A percentile compares a stretch with the other conserved stretches of the same genome.
These are phyloP conservation scores for Myanophis thanlyinensis DNA, from an alignment of 2,113 vertebrate species.

Conservation along the genomic window DNA sequence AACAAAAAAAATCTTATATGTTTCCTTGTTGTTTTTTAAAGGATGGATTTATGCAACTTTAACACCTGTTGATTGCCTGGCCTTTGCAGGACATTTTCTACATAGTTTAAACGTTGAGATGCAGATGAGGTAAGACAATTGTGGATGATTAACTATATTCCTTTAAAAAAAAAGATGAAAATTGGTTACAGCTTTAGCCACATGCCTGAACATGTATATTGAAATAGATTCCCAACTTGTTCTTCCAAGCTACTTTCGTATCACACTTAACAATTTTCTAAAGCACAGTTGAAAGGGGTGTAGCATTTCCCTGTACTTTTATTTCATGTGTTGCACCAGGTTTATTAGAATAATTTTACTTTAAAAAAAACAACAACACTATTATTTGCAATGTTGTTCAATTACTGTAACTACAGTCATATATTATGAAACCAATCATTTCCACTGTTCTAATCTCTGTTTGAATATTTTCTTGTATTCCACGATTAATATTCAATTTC, in stretches of 20 bases:
- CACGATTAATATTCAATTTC: neutral
- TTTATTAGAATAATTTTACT: neutral
- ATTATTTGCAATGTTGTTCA: neutral
- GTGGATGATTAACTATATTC: neutral
- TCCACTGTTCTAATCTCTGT: neutral
- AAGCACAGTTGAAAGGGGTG: neutral
- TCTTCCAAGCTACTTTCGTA: neutral
- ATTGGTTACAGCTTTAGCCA: neutral
- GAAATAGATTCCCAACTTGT: neutral
- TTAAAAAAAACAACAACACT: neutral
- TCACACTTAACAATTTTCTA: neutral
- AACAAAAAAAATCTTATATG: neutral
- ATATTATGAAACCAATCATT: neutral
- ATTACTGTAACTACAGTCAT: neutral
- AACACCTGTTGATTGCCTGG: conserved; percentile 94
- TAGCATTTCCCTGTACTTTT: neutral
- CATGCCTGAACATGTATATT: neutral
- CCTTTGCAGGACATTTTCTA: conserved; percentile 94
- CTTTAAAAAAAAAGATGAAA: neutral
- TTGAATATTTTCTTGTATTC: neutral
- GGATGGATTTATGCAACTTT: conserved; percentile 98
- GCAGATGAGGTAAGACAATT: conserved; percentile 89
- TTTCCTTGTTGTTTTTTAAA: conserved; percentile 51
- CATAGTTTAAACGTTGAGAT: conserved; percentile 96
- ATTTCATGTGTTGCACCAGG: neutral